Conservation (phyloP, 1,140 invertebrate genomes). For the Neodiprion lecontei region DNA sequence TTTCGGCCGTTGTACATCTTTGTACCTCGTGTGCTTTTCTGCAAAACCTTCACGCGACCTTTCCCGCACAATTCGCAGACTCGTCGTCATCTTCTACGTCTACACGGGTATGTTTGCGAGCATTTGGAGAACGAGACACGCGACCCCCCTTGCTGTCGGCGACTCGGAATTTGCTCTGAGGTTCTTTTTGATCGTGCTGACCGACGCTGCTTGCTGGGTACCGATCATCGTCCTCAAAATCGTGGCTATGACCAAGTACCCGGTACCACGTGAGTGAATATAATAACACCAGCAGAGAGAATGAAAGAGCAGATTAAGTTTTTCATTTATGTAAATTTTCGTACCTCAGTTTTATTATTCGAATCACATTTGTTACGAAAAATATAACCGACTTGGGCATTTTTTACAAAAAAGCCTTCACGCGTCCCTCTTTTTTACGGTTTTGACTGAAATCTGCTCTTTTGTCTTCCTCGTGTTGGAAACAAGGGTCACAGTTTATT, state of each 20-base stretch:
- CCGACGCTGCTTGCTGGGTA: slow-evolving; percentile 77
- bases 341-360: too few relatives aligned
- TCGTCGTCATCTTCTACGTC: slow-evolving; percentile 68
- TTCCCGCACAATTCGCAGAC: slow-evolving; percentile 44
- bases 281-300: neutral
- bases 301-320: neutral
- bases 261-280: slow-evolving; percentile 46
- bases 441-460: too few relatives aligned
- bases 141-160: slow-evolving; percentile 65
- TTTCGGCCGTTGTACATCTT: neutral
- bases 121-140: slow-evolving; percentile 68
- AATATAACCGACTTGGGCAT: too few relatives aligned
- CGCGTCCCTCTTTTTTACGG: too few relatives aligned
- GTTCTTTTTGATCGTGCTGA: slow-evolving; percentile 79
- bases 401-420: too few relatives aligned
- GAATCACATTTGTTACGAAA: too few relatives aligned
- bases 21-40: neutral
- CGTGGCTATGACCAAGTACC: slow-evolving; percentile 64
- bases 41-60: slow-evolving; percentile 12
- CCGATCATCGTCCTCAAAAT: slow-evolving; percentile 77
- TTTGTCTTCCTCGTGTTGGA: too few relatives aligned
- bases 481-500: too few relatives aligned
- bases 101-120: slow-evolving; percentile 73
- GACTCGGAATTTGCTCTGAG: slow-evolving; percentile 75
- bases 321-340: too few relatives aligned